phyloP scores from a whole-genome alignment of 1,140 invertebrate genomes.

The Ooceraea biroi region DNA sequence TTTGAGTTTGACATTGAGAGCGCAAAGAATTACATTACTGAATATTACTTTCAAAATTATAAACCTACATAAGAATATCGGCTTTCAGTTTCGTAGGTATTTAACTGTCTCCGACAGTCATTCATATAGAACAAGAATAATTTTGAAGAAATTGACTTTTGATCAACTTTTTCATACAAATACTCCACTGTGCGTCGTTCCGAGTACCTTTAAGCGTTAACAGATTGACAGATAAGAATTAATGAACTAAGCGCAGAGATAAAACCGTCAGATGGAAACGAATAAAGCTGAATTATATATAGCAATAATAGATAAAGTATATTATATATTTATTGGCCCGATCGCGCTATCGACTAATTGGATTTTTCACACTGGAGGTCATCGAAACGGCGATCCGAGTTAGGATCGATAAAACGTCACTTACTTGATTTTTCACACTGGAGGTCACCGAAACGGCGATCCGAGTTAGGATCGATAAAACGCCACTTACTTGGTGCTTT shows the following conservation, averaged over 20 bases:
- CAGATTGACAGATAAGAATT: not conserved
- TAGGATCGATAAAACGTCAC: constrained; percentile 41
- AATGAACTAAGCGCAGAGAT: not conserved
- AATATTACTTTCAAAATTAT: too few species aligned
- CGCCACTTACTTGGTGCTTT: constrained; percentile 56
- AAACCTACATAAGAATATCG: too few species aligned
- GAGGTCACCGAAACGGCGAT: constrained; percentile 4
- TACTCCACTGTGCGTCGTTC: too few species aligned
- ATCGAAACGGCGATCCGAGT: constrained; percentile 15
- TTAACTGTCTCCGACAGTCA: too few species aligned
- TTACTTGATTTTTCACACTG: constrained; percentile 54
- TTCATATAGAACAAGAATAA: too few species aligned
- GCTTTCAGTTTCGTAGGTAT: too few species aligned
- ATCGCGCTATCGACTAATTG: constrained; percentile 41
- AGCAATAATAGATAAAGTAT: too few species aligned
- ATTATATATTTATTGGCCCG: not conserved
- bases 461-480: constrained; percentile 41
- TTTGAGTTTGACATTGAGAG: too few species aligned
- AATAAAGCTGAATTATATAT: too few species aligned
- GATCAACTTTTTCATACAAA: too few species aligned
- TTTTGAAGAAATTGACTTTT: too few species aligned
- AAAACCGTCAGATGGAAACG: not conserved
- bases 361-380: constrained; percentile 22
- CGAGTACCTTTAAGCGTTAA: constrained; percentile 25
- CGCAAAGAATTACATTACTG: too few species aligned